Conservation (phyloP, 1,140 invertebrate genomes). For the Callitettix versicolor region DNA sequence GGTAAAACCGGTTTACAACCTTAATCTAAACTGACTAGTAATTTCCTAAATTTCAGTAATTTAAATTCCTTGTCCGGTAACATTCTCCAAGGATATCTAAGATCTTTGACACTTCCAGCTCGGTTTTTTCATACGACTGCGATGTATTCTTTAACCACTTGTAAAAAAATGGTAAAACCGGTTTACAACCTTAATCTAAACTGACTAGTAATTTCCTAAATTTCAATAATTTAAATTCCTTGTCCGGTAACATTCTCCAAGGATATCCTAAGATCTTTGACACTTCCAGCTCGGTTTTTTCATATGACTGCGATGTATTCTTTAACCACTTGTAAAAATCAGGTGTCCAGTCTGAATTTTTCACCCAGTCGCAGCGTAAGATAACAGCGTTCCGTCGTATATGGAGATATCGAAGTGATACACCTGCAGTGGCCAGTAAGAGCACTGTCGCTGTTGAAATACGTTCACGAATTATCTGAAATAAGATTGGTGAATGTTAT, state of each 20-base stretch:
- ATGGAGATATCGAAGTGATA: slow-evolving; percentile 50
- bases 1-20: too few relatives aligned
- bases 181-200: too few relatives aligned
- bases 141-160: slow-evolving; percentile 51
- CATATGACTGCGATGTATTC: slow-evolving; percentile 47
- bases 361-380: slow-evolving; percentile 56
- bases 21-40: too few relatives aligned
- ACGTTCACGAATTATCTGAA: slow-evolving; percentile 60
- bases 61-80: slow-evolving; percentile 62
- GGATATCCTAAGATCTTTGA: slow-evolving; percentile 51
- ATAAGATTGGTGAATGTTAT: not conserved
- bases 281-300: slow-evolving; percentile 53
- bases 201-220: too few relatives aligned
- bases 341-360: slow-evolving; percentile 50
- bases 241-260: slow-evolving; percentile 65
- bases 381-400: slow-evolving; percentile 63
- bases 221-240: slow-evolving; percentile 44
- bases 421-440: slow-evolving; percentile 53
- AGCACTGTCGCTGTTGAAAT: slow-evolving; percentile 70
- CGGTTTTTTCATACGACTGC: slow-evolving; percentile 50
- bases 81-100: slow-evolving; percentile 59
- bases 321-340: slow-evolving; percentile 59
- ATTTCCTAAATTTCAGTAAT: too few relatives aligned
- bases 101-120: slow-evolving; percentile 55
- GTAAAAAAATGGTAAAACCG: slow-evolving; percentile 51